Percentiles rank a stretch among this genome's conserved stretches.
Evolutionary conservation across 2,797 vertebrate species (phyloP).

Genomic region (Carduelis carduelis): DNA sequence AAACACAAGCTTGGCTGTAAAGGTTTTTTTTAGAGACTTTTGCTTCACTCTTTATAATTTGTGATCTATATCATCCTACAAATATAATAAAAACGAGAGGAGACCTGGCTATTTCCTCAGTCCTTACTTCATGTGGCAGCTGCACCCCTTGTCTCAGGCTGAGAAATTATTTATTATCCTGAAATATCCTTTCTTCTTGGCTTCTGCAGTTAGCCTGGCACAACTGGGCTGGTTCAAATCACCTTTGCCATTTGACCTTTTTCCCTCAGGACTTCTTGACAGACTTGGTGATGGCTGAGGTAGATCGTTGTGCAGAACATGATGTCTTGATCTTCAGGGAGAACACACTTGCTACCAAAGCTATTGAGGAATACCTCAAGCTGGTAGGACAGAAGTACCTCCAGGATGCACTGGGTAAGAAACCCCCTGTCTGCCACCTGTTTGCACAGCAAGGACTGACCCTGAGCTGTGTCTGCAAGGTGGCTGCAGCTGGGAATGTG

Average conservation of each 20-base stretch:
- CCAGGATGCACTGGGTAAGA: constrained; percentile 91
- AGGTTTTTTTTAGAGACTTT: neutral
- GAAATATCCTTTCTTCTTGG: neutral
- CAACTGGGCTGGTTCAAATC: neutral
- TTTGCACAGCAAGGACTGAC: neutral
- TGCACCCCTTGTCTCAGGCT: neutral
- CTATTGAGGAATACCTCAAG: constrained; percentile 96
- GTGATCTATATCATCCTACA: neutral
- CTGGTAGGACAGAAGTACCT: constrained; percentile 96
- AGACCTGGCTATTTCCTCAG: neutral
- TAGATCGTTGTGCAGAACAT: constrained; percentile 94
- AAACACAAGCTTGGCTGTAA: neutral
- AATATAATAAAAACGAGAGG: neutral
- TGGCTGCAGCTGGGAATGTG: neutral
- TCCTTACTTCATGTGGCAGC: neutral
- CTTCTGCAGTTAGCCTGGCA: neutral
- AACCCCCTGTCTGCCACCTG: neutral
- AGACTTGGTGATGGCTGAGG: constrained; percentile 95
- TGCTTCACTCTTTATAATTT: neutral
- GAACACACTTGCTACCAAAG: constrained; percentile 96
- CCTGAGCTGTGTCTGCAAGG: neutral
- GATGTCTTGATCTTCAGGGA: constrained; percentile 97
- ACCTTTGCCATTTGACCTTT: constrained; percentile 43
- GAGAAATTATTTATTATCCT: neutral
- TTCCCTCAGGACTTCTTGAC: constrained; percentile 90